Evolutionary conservation across 2,888 invertebrate genomes (phyloP).

Genomic region (Cheilosia vernalis): DNA sequence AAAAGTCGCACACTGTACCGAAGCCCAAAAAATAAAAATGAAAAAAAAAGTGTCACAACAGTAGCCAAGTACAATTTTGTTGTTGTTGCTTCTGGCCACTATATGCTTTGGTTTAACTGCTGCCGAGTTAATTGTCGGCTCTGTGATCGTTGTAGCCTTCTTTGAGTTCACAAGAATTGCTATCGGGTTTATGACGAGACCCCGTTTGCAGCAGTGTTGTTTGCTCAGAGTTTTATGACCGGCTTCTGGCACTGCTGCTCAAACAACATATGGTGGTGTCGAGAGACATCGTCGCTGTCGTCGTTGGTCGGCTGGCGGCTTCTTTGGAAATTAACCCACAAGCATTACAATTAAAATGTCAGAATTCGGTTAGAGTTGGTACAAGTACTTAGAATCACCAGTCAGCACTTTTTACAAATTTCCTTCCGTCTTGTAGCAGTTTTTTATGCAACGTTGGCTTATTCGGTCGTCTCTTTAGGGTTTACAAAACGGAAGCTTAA

Average conservation of each 20-base stretch:
- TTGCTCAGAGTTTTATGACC: slow-evolving; percentile 63
- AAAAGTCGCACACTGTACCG: slow-evolving; percentile 62
- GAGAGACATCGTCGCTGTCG: slow-evolving; percentile 30
- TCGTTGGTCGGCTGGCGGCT: slow-evolving; percentile 36
- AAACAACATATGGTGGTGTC: slow-evolving; percentile 33
- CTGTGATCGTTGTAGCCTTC: slow-evolving; percentile 43
- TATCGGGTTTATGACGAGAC: slow-evolving; percentile 57
- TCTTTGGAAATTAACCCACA: slow-evolving; percentile 62
- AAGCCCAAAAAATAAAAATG: slow-evolving; percentile 2
- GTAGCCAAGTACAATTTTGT: slow-evolving; percentile 59
- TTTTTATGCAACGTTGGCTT: slow-evolving; percentile 3
- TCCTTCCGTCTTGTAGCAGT: slow-evolving; percentile 36
- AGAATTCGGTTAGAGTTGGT: slow-evolving; percentile 38
- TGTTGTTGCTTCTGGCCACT: slow-evolving; percentile 45
- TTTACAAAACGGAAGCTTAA: background rate
- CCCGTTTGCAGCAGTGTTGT: slow-evolving; percentile 48
- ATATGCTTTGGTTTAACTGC: slow-evolving; percentile 13
- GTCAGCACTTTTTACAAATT: slow-evolving; percentile 44
- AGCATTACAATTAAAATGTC: slow-evolving; percentile 61
- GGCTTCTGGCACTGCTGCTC: slow-evolving; percentile 37
- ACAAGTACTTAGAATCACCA: slow-evolving; percentile 57
- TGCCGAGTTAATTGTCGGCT: slow-evolving; percentile 54
- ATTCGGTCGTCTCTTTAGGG: slow-evolving; percentile 12
- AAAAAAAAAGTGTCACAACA: slow-evolving; percentile 71
- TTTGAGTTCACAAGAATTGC: slow-evolving; percentile 60